Evolutionary conservation across 2,113 vertebrate genomes (phyloP), one percentile per base, ranked within the genome.

Genomic region (Indri indri): DNA sequence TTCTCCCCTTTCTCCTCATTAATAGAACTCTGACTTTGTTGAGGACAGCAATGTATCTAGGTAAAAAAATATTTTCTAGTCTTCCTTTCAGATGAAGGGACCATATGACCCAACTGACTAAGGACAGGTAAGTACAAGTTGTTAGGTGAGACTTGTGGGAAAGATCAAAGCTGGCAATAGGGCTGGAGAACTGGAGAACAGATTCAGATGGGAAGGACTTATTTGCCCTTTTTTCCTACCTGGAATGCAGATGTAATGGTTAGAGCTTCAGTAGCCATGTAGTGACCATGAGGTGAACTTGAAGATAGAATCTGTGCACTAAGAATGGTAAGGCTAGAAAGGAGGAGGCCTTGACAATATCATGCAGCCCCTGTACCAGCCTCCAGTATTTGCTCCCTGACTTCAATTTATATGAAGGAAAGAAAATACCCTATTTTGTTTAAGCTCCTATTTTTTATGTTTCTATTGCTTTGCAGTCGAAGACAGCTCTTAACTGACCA

Each of bases 401-500:
- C 25, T 81, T 65, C 50, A 47, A 5, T 37, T 80, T 76, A 66
- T 47, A 30, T 9, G 18, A 50, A 20, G 34, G 27, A 93, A 88
- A 85, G 25, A 76, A 89, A 92, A 68, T 50, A 47, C 6, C 3
- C 30, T 88, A 30, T 66, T 91, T 85, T 70, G 42, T 70, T 68
- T 88, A 86, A 70, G 50, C 23, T 88, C 45, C 59, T 71, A 11
- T 54, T 71, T 79, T 89, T 71, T 57, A 40, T 32, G 6, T 82
- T 92, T 91, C 71, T 81, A 13, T 85, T 95, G 54, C 12, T 45
- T 90, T 90, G n/a, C 16, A 66, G 14, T 73, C 71, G 70, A 91
- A 82, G 30, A 57, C 17, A 45, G 40, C 88, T 89, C 50, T 45
- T 88, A 77, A 52, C 18, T 45, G 54, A 68, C 22, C 27, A 68